Conservation (phyloP, 53 echinoderm and acorn worm genomes). For the Apostichopus leukothele region DNA sequence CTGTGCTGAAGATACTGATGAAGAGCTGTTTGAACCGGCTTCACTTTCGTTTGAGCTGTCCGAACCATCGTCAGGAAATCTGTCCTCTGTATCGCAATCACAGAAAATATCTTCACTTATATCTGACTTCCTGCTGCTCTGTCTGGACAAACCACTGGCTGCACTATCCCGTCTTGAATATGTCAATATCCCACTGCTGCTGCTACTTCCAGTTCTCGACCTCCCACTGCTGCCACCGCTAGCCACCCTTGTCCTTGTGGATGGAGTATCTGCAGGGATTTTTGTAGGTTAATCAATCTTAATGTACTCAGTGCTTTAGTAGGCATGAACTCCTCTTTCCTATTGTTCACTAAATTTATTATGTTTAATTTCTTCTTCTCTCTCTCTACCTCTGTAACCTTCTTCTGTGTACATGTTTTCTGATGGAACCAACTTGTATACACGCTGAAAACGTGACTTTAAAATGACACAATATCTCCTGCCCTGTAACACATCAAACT, state of each 20-base stretch:
- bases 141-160: not conserved
- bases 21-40: not conserved
- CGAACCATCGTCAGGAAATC: conserved; percentile 1
- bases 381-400: too few species aligned
- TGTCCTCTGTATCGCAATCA: conserved; percentile 13
- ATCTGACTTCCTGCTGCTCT: not conserved
- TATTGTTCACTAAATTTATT: too few species aligned
- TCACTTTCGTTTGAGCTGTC: conserved; percentile 26
- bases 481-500: too few species aligned
- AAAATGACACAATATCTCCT: too few species aligned
- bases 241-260: not conserved
- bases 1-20: conserved; percentile 1
- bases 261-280: not conserved
- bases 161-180: not conserved
- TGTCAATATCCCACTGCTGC: not conserved
- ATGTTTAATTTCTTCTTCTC: too few species aligned
- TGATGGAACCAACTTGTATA: too few species aligned
- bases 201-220: not conserved
- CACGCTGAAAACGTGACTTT: too few species aligned
- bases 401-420: too few species aligned
- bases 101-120: conserved; percentile 10
- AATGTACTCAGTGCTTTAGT: too few species aligned
- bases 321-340: too few species aligned
- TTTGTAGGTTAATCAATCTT: too few species aligned
- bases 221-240: not conserved